Evolutionary conservation across 53 echinoderm and acorn worm genomes (phyloP).

Genomic region (Temnopleurus reevesii): DNA sequence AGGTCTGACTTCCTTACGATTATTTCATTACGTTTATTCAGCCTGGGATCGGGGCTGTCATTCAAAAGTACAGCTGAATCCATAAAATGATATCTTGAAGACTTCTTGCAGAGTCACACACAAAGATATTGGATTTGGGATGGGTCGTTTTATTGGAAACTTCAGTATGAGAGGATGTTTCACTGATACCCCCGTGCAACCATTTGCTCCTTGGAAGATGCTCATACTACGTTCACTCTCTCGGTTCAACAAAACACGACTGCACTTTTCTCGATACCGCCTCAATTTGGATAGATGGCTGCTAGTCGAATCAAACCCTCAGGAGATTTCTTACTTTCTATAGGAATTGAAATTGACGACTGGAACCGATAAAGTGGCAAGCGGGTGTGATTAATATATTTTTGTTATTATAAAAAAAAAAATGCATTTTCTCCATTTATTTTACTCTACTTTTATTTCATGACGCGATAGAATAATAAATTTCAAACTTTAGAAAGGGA

Average conservation of each 20-base stretch:
- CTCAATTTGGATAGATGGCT: background rate
- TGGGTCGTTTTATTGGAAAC: background rate
- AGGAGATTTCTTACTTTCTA: background rate
- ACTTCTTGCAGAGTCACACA: background rate
- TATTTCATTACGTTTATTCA: background rate
- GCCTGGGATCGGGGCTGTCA: background rate
- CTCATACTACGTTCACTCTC: too few species aligned
- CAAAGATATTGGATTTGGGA: background rate
- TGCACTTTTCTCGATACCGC: conserved; percentile 22
- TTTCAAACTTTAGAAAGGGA: background rate
- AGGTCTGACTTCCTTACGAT: background rate
- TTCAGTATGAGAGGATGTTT: background rate
- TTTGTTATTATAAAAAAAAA: background rate
- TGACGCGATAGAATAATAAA: background rate
- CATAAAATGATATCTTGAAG: background rate
- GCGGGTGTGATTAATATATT: conserved; percentile 4
- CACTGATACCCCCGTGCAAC: background rate
- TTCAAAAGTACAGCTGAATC: conserved; percentile 21
- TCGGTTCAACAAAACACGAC: conserved; percentile 39
- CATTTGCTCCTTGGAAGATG: too few species aligned
- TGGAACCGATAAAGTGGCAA: conserved; percentile 36
- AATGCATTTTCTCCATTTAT: background rate
- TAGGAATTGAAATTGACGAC: conserved; percentile 27
- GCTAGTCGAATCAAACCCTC: background rate
- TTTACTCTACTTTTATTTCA: conserved; percentile 18